These are phyloP conservation scores for Corbicula japonica DNA, from an alignment of 2,888 invertebrate genomes.

Conservation along the genomic window DNA sequence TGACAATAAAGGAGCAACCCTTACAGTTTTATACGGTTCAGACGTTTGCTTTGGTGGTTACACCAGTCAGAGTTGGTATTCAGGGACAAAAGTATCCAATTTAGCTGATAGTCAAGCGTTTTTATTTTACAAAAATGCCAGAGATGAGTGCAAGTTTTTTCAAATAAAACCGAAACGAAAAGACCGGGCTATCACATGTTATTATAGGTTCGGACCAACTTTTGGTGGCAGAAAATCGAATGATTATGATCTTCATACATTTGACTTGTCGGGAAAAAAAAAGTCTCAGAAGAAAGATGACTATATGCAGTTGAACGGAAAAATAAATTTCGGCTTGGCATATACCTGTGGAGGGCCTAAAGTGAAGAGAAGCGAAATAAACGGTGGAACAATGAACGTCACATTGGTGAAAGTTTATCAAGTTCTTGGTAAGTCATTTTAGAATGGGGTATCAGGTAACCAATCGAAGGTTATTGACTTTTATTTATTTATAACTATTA, in stretches of 20 bases:
- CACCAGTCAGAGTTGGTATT: background rate
- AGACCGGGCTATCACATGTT: background rate
- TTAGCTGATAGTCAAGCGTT: background rate
- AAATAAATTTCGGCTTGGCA: background rate
- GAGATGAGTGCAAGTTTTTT: background rate
- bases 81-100: background rate
- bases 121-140: background rate
- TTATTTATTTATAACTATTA: no score
- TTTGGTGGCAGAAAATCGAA: background rate
- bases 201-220: background rate
- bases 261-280: background rate
- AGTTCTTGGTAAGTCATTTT: background rate
- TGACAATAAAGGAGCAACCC: conserved; percentile 1
- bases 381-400: background rate
- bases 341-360: background rate
- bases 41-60: conserved; percentile 2
- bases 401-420: background rate
- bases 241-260: background rate
- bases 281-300: background rate
- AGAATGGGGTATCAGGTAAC: no score
- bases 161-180: background rate
- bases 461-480: no score
- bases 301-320: background rate
- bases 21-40: background rate
- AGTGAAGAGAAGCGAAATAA: background rate